Percentiles rank a stretch among this genome's conserved stretches.
Evolutionary conservation across 2,888 invertebrate genomes (phyloP).

Genomic region (Amiota mariae): DNA sequence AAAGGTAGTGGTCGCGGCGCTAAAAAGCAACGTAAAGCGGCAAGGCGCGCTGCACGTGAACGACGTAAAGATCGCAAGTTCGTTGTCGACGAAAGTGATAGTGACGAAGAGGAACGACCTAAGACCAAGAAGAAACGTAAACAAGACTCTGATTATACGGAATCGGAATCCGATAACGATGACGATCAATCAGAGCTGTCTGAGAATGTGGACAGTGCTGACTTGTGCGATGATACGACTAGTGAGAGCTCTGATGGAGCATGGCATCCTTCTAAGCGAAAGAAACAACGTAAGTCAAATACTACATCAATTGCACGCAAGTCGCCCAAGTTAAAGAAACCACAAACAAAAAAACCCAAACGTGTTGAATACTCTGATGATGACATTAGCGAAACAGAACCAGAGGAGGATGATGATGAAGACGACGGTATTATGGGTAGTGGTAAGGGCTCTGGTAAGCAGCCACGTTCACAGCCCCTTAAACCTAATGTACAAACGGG

Average conservation of each 20-base stretch:
- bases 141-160: conserved; percentile 76
- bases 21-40: conserved; percentile 74
- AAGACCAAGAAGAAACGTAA: conserved; percentile 76
- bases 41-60: conserved; percentile 74
- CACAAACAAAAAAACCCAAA: conserved; percentile 60
- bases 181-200: conserved; percentile 68
- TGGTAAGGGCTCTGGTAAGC: conserved; percentile 68
- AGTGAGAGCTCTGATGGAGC: conserved; percentile 71
- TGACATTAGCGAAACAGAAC: conserved; percentile 76
- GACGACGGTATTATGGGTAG: conserved; percentile 64
- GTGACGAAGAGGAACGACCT: conserved; percentile 74
- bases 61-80: conserved; percentile 71
- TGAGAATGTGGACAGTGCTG: conserved; percentile 73
- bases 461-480: conserved; percentile 66
- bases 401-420: conserved; percentile 77
- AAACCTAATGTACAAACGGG: conserved; percentile 51
- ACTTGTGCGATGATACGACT: conserved; percentile 73
- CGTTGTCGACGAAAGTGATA: conserved; percentile 76
- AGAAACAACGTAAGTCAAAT: conserved; percentile 66
- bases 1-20: conserved; percentile 73
- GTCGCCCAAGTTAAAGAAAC: conserved; percentile 63
- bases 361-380: conserved; percentile 67
- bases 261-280: conserved; percentile 70
- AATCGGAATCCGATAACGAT: conserved; percentile 77
- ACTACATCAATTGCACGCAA: conserved; percentile 58